phyloP scores from a whole-genome alignment of 1,140 invertebrate genomes.

The Nixonia krombeini region DNA sequence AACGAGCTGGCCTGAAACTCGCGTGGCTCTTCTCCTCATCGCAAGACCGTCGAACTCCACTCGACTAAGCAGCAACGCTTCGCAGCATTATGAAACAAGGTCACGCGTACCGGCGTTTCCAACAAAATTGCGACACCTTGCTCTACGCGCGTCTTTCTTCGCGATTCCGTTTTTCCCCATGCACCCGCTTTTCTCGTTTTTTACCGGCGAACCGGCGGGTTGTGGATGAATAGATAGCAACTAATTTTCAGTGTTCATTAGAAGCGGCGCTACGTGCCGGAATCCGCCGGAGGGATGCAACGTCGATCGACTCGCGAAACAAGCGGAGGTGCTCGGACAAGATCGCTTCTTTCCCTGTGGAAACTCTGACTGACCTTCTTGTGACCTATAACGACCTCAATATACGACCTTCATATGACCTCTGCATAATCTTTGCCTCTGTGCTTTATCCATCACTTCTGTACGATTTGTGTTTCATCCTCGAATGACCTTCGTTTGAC shows the following conservation, averaged over 20 bases:
- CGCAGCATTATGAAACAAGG: constrained; percentile 54
- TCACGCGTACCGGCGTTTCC: constrained; percentile 44
- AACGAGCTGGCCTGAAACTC: too few species aligned
- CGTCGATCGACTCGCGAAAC: constrained; percentile 16
- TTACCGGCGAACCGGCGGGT: constrained; percentile 30
- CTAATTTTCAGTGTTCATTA: constrained; percentile 65
- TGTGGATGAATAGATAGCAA: constrained; percentile 63
- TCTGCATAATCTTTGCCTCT: too few species aligned
- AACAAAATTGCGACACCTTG: constrained; percentile 49
- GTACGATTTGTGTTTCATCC: too few species aligned
- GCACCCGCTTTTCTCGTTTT: constrained; percentile 31
- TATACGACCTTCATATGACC: too few species aligned
- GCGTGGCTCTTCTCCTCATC: constrained; percentile 6
- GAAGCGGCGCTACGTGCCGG: constrained; percentile 37
- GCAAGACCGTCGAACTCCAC: constrained; percentile 46
- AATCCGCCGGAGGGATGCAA: constrained; percentile 15
- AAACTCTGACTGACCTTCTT: too few species aligned
- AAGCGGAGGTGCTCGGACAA: constrained; percentile 25
- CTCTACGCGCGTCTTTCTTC: constrained; percentile 10
- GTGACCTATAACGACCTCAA: too few species aligned
- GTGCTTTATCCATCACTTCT: too few species aligned
- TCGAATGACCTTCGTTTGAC: too few species aligned
- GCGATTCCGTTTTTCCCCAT: not conserved
- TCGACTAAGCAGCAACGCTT: constrained; percentile 35
- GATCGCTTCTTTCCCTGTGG: too few species aligned